phyloP scores from a whole-genome alignment of 2,888 invertebrate genomes.

The Ectemnius lituratus region DNA sequence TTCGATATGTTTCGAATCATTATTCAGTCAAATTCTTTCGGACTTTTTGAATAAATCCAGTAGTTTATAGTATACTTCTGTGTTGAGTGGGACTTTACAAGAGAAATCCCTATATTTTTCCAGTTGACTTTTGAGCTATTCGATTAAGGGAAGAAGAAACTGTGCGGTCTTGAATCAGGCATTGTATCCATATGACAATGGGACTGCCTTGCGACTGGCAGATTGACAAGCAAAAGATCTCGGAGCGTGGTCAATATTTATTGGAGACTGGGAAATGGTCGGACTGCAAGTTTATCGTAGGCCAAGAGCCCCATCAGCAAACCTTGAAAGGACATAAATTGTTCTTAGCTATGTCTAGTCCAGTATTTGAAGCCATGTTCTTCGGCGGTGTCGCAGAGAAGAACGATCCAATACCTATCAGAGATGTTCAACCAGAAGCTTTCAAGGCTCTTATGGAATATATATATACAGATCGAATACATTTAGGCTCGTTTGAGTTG shows the following conservation, averaged over 20 bases:
- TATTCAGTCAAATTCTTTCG: no score
- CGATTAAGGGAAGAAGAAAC: not conserved
- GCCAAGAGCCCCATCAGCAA: constrained; percentile 87
- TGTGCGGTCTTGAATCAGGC: not conserved
- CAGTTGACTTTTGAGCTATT: not conserved
- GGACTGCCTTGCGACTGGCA: constrained; percentile 87
- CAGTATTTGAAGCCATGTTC: constrained; percentile 94
- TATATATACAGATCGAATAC: constrained; percentile 88
- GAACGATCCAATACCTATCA: constrained; percentile 86
- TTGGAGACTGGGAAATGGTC: constrained; percentile 90
- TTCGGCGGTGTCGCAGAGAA: constrained; percentile 91
- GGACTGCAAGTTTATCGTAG: constrained; percentile 90
- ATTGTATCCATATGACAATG: constrained; percentile 69
- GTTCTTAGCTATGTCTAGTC: constrained; percentile 91
- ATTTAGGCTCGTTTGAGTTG: constrained; percentile 89
- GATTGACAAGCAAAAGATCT: constrained; percentile 84
- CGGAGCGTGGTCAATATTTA: constrained; percentile 86
- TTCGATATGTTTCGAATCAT: no score
- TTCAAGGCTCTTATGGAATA: constrained; percentile 90
- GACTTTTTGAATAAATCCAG: not conserved
- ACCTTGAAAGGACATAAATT: constrained; percentile 88
- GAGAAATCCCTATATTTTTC: not conserved
- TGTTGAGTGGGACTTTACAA: not conserved
- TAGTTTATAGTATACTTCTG: not conserved
- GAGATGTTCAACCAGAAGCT: constrained; percentile 92